Conservation (phyloP, 2,113 vertebrate species). For the Petromus typicus region DNA sequence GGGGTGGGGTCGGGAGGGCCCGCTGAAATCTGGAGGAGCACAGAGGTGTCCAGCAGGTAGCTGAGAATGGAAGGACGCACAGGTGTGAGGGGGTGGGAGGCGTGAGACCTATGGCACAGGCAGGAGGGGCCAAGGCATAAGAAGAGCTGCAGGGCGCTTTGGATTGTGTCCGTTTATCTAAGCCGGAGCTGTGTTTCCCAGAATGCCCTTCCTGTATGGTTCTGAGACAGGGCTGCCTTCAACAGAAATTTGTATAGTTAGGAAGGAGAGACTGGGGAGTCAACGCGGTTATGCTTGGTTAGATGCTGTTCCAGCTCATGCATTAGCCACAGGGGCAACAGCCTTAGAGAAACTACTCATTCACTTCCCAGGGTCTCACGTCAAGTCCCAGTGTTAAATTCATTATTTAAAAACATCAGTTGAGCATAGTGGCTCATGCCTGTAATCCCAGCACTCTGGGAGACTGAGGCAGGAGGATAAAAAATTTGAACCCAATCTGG, state of each 20-base stretch:
- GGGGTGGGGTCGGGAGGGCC: not conserved
- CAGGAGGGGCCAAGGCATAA: rapidly evolving
- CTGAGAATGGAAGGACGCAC: not conserved
- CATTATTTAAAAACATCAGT: not conserved
- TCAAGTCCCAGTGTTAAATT: not conserved
- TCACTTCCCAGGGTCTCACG: not conserved
- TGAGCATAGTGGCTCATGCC: not conserved
- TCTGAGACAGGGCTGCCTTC: not conserved
- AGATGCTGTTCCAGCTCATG: not conserved
- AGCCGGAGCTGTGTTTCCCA: not conserved
- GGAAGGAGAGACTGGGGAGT: not conserved
- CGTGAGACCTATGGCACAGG: not conserved
- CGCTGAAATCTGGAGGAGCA: not conserved
- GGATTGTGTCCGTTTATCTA: no score
- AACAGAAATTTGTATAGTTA: not conserved
- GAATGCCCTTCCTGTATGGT: not conserved
- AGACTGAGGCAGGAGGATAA: not conserved
- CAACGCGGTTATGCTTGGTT: not conserved
- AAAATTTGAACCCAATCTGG: not conserved
- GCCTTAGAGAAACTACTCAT: not conserved
- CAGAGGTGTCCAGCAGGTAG: not conserved
- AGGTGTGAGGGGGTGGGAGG: not conserved
- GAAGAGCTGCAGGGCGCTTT: not conserved
- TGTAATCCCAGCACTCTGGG: not conserved
- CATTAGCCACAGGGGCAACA: rapidly evolving